These are phyloP conservation scores for Latrodectus geometricus DNA, from an alignment of 1,140 invertebrate species.

Conservation along the genomic window DNA sequence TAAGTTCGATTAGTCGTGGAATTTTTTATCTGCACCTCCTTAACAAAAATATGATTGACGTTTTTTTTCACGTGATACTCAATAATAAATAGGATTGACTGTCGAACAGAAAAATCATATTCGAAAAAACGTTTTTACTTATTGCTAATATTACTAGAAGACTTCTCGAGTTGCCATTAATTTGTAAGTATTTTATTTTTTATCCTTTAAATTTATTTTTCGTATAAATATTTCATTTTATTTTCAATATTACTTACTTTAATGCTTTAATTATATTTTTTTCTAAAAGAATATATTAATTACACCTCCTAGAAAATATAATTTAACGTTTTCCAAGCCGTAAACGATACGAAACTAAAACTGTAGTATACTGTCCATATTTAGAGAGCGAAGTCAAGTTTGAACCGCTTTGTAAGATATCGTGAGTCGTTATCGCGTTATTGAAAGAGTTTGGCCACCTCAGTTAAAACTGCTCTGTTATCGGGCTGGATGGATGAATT, in stretches of 20 bases:
- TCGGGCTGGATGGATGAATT: neutral
- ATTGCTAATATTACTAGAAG: too few relatives aligned
- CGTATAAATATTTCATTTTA: too few relatives aligned
- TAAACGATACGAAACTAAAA: neutral
- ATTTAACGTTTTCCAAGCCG: too few relatives aligned
- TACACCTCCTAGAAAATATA: too few relatives aligned
- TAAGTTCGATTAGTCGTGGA: neutral
- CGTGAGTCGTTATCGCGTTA: neutral
- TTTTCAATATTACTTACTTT: neutral
- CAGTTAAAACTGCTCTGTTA: neutral
- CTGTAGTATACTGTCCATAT: neutral
- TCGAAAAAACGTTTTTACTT: neutral
- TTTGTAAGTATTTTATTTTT: neutral
- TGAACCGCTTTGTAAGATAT: neutral
- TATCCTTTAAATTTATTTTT: neutral
- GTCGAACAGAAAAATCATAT: neutral
- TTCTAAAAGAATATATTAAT: neutral
- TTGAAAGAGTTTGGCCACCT: neutral
- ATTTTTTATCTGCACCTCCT: slow-evolving; percentile 8
- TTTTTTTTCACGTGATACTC: neutral
- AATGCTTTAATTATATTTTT: neutral
- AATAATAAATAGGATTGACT: slow-evolving; percentile 5
- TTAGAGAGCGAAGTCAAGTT: neutral
- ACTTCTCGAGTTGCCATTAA: neutral
- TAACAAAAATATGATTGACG: slow-evolving; percentile 7